A percentile compares a stretch with the other conserved stretches of the same genome.
Evolutionary conservation across 2,888 invertebrate species (phyloP).

Genomic region (Dendrolimus pini): DNA sequence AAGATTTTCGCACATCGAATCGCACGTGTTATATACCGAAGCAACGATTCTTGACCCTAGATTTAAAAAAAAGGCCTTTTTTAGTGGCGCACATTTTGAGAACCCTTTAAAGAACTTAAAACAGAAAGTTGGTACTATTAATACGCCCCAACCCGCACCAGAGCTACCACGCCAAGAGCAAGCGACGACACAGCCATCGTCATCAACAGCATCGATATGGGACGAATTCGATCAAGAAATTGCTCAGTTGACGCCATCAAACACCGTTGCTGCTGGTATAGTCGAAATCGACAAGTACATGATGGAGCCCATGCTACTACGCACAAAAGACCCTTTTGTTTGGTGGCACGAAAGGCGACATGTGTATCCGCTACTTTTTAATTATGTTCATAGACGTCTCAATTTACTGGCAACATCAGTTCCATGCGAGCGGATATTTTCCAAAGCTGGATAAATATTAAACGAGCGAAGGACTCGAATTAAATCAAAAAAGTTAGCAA

Average conservation of each 20-base stretch:
- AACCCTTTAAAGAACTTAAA: too few species aligned
- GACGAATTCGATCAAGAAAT: slow-evolving; percentile 5
- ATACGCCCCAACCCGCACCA: too few species aligned
- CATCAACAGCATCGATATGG: slow-evolving; percentile 4
- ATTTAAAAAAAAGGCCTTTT: slow-evolving; percentile 3
- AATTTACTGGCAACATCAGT: slow-evolving; percentile 5
- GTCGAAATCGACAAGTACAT: slow-evolving; percentile 9
- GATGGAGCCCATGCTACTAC: slow-evolving; percentile 3
- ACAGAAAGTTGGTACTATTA: too few species aligned
- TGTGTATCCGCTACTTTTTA: slow-evolving; percentile 2
- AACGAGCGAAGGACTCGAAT: too few species aligned
- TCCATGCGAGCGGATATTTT: too few species aligned
- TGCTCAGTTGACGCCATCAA: neutral
- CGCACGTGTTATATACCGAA: slow-evolving; percentile 4
- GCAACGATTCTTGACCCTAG: slow-evolving; percentile 8
- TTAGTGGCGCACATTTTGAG: too few species aligned
- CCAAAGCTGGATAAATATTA: too few species aligned
- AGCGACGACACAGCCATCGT: neutral
- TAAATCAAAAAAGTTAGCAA: too few species aligned
- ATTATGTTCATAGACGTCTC: neutral
- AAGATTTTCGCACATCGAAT: too few species aligned
- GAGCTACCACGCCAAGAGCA: too few species aligned
- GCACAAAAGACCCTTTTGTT: neutral
- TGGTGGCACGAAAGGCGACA: slow-evolving; percentile 3
- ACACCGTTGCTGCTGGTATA: slow-evolving; percentile 7